These are phyloP conservation scores for Antidorcas marsupialis DNA, from an alignment of 2,113 vertebrate genomes.

Conservation along the genomic window DNA sequence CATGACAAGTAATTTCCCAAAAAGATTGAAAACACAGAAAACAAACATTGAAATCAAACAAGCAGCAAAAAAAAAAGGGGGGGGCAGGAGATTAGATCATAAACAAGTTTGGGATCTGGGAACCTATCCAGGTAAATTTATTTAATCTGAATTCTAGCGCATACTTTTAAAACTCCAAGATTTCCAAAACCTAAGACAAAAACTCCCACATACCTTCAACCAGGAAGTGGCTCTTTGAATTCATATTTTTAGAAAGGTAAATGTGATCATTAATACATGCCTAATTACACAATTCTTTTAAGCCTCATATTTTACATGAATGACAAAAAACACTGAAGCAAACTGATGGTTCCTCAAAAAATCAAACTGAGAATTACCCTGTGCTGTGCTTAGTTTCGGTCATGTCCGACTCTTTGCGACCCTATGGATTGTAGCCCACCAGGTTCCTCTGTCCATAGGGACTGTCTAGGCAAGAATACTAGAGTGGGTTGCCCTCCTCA, in stretches of 20 bases:
- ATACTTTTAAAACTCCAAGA: not conserved
- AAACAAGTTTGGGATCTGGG: not conserved
- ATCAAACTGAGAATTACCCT: not conserved
- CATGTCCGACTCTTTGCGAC: not conserved
- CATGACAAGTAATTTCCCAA: not conserved
- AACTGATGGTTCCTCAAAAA: not conserved
- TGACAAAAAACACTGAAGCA: not conserved
- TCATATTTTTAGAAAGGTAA: constrained; percentile 16
- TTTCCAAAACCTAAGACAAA: not conserved
- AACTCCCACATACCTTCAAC: not conserved
- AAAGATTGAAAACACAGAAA: not conserved
- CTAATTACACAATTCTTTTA: not conserved
- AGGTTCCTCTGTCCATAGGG: not conserved
- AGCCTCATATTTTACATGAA: not conserved
- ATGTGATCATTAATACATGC: not conserved
- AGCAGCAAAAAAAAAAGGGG: not conserved
- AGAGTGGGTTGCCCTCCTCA: not conserved
- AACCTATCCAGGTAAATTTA: not conserved
- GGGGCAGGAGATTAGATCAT: not conserved
- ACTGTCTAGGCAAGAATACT: not conserved
- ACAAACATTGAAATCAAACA: not conserved
- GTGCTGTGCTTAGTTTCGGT: not conserved
- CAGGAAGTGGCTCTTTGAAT: not conserved
- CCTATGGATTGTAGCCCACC: not conserved
- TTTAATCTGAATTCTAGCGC: not conserved